Evolutionary conservation across 2,888 invertebrate species (phyloP).

Genomic region (Allophyes oxyacanthae): DNA sequence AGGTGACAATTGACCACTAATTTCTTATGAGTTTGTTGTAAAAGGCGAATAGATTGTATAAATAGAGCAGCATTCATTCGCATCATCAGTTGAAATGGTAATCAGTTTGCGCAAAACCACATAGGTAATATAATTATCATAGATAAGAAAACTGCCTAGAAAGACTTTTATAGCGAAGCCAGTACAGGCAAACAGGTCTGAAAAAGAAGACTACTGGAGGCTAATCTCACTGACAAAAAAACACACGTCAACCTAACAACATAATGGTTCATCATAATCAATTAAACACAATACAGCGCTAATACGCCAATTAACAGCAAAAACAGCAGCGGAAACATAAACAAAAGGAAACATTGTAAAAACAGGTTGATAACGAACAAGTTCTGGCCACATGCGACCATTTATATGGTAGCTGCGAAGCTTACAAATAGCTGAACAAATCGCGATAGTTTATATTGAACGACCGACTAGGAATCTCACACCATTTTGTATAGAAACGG

Average conservation of each 20-base stretch:
- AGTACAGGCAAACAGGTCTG: conserved; percentile 16
- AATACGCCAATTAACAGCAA: conserved; percentile 52
- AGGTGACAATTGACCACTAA: too few species aligned
- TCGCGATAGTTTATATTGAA: conserved; percentile 60
- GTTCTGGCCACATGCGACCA: conserved; percentile 50
- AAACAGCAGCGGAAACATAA: conserved; percentile 50
- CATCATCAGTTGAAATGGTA: too few species aligned
- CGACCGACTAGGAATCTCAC: conserved; percentile 60
- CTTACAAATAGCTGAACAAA: conserved; percentile 69
- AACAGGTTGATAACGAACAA: conserved; percentile 49
- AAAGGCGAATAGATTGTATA: too few species aligned
- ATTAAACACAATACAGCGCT: conserved; percentile 50
- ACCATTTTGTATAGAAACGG: conserved; percentile 75
- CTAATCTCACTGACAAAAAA: conserved; percentile 17
- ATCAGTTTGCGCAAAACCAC: too few species aligned
- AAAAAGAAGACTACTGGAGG: too few species aligned
- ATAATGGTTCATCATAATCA: conserved; percentile 53
- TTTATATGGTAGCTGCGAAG: conserved; percentile 52
- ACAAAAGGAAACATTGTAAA: conserved; percentile 45
- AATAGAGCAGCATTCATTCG: too few species aligned
- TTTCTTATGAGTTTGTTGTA: too few species aligned
- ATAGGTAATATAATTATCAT: too few species aligned
- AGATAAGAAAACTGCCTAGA: neutral
- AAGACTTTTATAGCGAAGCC: conserved; percentile 8
- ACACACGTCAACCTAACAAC: conserved; percentile 36